Evolutionary conservation across 2,888 invertebrate genomes (phyloP), one percentile per base, ranked within the genome.

Genomic region (Anagyrus pseudococci): DNA sequence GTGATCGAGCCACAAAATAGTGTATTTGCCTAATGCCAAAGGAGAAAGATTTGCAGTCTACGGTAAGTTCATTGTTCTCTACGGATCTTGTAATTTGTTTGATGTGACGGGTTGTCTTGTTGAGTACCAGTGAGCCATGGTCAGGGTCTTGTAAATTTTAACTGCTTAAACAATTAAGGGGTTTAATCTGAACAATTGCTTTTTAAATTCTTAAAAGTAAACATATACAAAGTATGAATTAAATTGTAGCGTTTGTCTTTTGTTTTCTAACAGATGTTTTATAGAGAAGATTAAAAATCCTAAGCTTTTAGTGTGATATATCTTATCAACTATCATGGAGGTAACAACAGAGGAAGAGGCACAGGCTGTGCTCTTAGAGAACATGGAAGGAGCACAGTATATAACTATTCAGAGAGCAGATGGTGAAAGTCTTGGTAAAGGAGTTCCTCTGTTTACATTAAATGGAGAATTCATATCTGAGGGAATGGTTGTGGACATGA

Each of bases 401-500:
- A 81, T 82, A 26, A 81, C 81, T 17, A 79, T 82, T 61, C 82
- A 82, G 55, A 71, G 82, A 61, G 74, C 73, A 1, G 80, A 80
- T 25, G 78, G 75, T 3, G 79, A 79, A 64, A 64, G 74, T 2
- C 64, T 81, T n/a, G 71, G 74, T 41, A 81, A 81, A 66, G 76
- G 76, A 13, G 77, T 78, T 4, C 77, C 80, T 1, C 68, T 80
- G 7, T 71, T 80, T 37, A 74, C 80, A 6, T 61, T 80, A n/a
- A 80, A 75, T 4, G 78, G 79, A 3, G 80, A 80, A 67, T 54
- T 80, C 22, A 76, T 80, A 29, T 75, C 80, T 0, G 80, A 80
- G 26, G 78, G 79, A 52, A 80, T 80, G 80, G 80, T 80, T 1
- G 79, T 80, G 0, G 80, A 81, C 60, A 81, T 81, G 80, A 79